Percentiles rank a stretch among this genome's conserved stretches.
Conservation (phyloP, 2,113 vertebrate genomes). For the Typhlomys cinereus region DNA sequence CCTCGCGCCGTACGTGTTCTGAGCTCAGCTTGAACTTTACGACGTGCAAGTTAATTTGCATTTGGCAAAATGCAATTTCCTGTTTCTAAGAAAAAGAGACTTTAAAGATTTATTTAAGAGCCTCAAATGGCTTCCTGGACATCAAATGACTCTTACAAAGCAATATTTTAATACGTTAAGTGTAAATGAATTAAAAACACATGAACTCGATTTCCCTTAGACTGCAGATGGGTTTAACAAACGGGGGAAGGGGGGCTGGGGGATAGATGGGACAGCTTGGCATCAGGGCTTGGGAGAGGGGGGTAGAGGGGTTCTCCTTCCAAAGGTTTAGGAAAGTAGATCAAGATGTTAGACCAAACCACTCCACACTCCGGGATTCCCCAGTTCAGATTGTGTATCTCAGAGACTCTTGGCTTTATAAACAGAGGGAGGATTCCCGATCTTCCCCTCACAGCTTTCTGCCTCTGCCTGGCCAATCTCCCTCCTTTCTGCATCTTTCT, state of each 20-base stretch:
- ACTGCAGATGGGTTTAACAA: slow-evolving; percentile 81
- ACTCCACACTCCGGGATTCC: slow-evolving; percentile 61
- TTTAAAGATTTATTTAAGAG: slow-evolving; percentile 83
- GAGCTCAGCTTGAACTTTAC: slow-evolving; percentile 81
- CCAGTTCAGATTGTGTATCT: slow-evolving; percentile 62
- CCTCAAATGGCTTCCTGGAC: slow-evolving; percentile 80
- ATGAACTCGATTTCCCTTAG: slow-evolving; percentile 81
- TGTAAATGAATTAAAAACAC: slow-evolving; percentile 83
- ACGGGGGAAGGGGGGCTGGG: slow-evolving; percentile 60
- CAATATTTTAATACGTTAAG: slow-evolving; percentile 83
- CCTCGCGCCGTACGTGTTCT: slow-evolving; percentile 69
- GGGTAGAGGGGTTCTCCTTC: slow-evolving; percentile 72
- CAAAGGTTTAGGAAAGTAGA: slow-evolving; percentile 76
- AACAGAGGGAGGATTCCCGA: slow-evolving; percentile 52
- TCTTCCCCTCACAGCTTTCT: background rate
- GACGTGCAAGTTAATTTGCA: slow-evolving; percentile 83
- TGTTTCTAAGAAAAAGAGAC: slow-evolving; percentile 81
- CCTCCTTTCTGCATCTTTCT: background rate
- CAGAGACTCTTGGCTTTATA: slow-evolving; percentile 39
- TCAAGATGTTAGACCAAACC: slow-evolving; percentile 79
- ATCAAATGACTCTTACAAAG: slow-evolving; percentile 83
- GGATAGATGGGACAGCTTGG: slow-evolving; percentile 73
- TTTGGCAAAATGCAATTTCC: slow-evolving; percentile 83
- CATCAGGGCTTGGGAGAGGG: slow-evolving; percentile 55
- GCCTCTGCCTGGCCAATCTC: background rate